A percentile compares a stretch with the other conserved stretches of the same genome.
Evolutionary conservation across 2,888 invertebrate genomes (phyloP).

Genomic region (Orchesellides sinensis): DNA sequence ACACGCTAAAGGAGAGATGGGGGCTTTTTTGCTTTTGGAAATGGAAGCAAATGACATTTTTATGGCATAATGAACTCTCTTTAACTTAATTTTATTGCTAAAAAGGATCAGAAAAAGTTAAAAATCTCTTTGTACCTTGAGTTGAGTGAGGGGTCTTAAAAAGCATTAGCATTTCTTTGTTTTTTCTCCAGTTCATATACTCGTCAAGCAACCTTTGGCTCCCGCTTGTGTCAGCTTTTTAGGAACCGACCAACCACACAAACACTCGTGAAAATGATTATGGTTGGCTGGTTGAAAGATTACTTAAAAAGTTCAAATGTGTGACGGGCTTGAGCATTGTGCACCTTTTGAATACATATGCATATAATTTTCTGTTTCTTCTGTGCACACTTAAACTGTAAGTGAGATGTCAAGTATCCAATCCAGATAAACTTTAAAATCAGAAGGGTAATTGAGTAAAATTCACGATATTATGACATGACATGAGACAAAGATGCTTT

Average conservation of each 20-base stretch:
- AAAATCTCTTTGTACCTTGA: background rate
- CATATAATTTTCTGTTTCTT: background rate
- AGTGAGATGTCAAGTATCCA: conserved; percentile 45
- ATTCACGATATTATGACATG: background rate
- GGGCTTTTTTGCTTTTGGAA: background rate
- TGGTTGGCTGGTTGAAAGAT: conserved; percentile 35
- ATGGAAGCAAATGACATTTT: conserved; percentile 31
- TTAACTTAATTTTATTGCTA: conserved; percentile 44
- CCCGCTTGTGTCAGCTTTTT: background rate
- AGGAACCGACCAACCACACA: conserved; percentile 35
- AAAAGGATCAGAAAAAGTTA: conserved; percentile 36
- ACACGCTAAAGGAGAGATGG: background rate
- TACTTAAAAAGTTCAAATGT: background rate
- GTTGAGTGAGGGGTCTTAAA: background rate
- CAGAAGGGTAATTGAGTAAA: background rate
- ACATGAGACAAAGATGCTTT: background rate
- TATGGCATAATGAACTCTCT: conserved; percentile 29
- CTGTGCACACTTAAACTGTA: conserved; percentile 44
- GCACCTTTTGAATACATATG: background rate
- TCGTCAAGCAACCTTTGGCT: conserved; percentile 1
- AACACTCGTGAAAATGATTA: conserved; percentile 72
- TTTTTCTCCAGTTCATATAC: background rate
- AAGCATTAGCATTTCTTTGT: conserved; percentile 6
- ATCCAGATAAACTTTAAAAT: background rate
- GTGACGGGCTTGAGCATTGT: background rate